Base-by-base conservation (phyloP, 2,797 vertebrate genomes). In the Megaceryle alcyon region DNA sequence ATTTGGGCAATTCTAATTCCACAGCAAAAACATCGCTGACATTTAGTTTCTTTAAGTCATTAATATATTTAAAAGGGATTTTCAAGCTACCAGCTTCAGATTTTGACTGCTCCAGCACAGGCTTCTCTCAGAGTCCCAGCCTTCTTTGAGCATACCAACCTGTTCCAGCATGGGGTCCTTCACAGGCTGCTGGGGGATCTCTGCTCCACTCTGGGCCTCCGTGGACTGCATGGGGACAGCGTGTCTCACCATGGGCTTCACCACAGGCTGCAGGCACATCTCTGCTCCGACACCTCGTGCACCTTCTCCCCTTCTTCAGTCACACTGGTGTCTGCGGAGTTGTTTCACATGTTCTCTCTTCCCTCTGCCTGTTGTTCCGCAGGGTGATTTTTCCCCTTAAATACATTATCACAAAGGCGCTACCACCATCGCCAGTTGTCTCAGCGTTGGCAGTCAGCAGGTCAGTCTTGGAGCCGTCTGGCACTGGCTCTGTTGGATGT, bases 391-490 rank as follows among this genome's bases (percentile, higher is more conserved):
- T 7, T 8, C 57, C n/a, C 28, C 41, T 75, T 53, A 41, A 26
- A 1, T 1, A 2, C 3, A 23, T 33, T 41, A 57, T 31, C n/a
- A 22, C 68, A 26, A 48, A 77, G 31, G 31, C 2, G 1, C 33
- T 69, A 2, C 28, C 53, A 33, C 35, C 5, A 1, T 22, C 3
- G 5, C 8, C 26, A 37, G 22, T 19, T 23, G 28, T 19, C 56
- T 69, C 1, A 4, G 46, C 51, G 53, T 13, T 51, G 63, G 68
- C 57, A 35, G 23, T 69, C 3, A 0, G 16, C 1, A 2, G 33
- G 7, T 56, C 78, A 0, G 0, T 41, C 43, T 57, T 14, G 12
- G 37, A 61, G 41, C 69, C 3, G 0, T 11, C 78, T 44, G 53
- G 59, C 21, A 4, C 3, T 39, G 76, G 29, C 60, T 73, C 14